Conservation (phyloP, 2,888 invertebrate species). For the Sesia apiformis region DNA sequence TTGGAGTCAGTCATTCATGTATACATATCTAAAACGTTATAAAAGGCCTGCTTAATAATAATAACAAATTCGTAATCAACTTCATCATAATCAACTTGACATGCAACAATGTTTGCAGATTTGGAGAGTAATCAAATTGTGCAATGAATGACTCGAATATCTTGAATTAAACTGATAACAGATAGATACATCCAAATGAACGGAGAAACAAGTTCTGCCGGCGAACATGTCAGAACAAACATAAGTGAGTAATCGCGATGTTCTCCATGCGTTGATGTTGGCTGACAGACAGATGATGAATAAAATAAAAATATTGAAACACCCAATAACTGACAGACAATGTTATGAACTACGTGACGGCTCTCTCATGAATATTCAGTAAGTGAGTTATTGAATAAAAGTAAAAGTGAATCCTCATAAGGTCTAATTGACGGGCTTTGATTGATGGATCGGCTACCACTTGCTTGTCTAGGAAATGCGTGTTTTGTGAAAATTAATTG, state of each 20-base stretch:
- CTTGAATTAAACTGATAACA: background rate
- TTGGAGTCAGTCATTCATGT: too few species aligned
- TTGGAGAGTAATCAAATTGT: too few species aligned
- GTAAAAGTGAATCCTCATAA: conserved; percentile 59
- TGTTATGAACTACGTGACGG: conserved; percentile 33
- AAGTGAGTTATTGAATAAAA: conserved; percentile 57
- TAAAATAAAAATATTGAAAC: conserved; percentile 44
- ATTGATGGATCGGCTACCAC: conserved; percentile 39
- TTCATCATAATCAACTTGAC: too few species aligned
- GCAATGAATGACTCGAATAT: background rate
- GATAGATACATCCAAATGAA: background rate
- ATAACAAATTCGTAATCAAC: too few species aligned
- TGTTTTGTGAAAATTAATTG: conserved; percentile 34
- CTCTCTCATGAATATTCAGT: conserved; percentile 53
- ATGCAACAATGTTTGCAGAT: too few species aligned
- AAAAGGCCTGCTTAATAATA: too few species aligned
- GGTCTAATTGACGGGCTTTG: conserved; percentile 33
- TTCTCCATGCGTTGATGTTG: conserved; percentile 27
- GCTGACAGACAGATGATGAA: conserved; percentile 16
- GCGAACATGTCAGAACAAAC: conserved; percentile 27
- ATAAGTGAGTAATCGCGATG: conserved; percentile 45
- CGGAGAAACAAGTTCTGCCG: conserved; percentile 8
- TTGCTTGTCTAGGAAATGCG: conserved; percentile 34
- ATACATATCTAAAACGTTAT: too few species aligned
- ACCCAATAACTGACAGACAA: conserved; percentile 39